Evolutionary conservation across 2,888 invertebrate species (phyloP).

Genomic region (Euphydryas editha): DNA sequence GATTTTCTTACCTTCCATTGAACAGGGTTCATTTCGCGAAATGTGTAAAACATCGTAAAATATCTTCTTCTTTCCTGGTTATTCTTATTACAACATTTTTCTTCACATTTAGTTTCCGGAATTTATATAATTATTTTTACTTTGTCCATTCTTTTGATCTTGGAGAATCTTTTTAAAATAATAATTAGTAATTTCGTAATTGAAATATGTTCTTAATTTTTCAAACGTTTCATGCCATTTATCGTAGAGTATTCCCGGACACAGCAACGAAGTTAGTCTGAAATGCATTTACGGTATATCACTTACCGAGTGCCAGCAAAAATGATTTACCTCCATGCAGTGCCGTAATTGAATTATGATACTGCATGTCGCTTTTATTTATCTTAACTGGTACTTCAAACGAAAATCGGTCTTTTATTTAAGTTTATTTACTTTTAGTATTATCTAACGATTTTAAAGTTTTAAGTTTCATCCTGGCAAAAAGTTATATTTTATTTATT

Average conservation of each 20-base stretch:
- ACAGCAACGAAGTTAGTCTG: constrained; percentile 19
- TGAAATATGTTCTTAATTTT: neutral
- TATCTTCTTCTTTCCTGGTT: constrained; percentile 14
- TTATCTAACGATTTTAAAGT: neutral
- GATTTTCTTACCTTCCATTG: constrained; percentile 35
- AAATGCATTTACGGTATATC: constrained; percentile 32
- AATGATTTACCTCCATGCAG: constrained; percentile 31
- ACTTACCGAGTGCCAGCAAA: constrained; percentile 28
- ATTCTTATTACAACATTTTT: constrained; percentile 13
- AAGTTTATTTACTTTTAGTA: neutral
- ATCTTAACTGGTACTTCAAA: constrained; percentile 3
- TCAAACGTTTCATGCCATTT: constrained; percentile 9
- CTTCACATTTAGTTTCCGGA: neutral
- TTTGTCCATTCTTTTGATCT: neutral
- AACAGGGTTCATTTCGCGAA: constrained; percentile 35
- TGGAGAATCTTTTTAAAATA: neutral
- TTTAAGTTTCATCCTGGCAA: too few relatives aligned
- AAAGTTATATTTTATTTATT: neutral
- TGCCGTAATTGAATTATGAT: constrained; percentile 19
- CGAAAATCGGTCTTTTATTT: neutral
- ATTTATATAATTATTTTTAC: neutral
- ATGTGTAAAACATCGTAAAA: constrained; percentile 30
- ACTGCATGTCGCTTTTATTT: constrained; percentile 9
- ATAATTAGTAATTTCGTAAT: neutral
- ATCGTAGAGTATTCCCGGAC: constrained; percentile 17